A percentile compares a stretch with the other conserved stretches of the same genome.
Conservation (phyloP, 2,113 vertebrate genomes). For the Mesocricetus auratus region DNA sequence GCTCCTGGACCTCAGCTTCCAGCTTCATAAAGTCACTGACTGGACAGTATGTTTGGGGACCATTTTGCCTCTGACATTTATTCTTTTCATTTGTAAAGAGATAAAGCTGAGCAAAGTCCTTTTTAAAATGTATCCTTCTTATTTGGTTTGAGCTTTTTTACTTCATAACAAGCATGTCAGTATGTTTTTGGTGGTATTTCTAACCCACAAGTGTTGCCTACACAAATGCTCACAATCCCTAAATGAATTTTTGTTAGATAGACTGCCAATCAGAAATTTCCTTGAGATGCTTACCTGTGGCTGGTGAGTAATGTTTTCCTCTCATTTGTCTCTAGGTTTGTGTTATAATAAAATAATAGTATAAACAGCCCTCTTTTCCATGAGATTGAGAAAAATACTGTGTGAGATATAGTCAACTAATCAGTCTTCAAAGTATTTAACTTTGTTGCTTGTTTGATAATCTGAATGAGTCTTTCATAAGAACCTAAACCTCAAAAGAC, state of each 20-base stretch:
- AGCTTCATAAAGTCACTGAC: background rate
- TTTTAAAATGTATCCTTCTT: background rate
- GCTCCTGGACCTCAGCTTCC: background rate
- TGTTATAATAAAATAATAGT: background rate
- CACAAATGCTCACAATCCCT: background rate
- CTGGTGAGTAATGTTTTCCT: background rate
- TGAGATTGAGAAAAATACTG: background rate
- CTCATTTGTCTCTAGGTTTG: background rate
- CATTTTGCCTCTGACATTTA: background rate
- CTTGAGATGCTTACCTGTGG: background rate
- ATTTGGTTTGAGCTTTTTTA: background rate
- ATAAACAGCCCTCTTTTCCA: background rate
- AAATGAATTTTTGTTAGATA: background rate
- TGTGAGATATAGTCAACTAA: background rate
- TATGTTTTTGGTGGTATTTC: background rate
- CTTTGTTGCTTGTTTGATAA: background rate
- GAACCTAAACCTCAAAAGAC: background rate
- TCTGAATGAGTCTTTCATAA: background rate
- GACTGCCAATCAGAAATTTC: background rate
- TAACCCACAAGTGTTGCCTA: background rate
- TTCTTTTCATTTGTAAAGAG: background rate
- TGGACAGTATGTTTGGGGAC: background rate
- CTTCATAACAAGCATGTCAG: background rate
- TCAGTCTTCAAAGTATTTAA: background rate
- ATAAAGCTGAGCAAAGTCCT: background rate